Evolutionary conservation across 1,140 invertebrate species (phyloP).

Genomic region (Ceratina japonica): DNA sequence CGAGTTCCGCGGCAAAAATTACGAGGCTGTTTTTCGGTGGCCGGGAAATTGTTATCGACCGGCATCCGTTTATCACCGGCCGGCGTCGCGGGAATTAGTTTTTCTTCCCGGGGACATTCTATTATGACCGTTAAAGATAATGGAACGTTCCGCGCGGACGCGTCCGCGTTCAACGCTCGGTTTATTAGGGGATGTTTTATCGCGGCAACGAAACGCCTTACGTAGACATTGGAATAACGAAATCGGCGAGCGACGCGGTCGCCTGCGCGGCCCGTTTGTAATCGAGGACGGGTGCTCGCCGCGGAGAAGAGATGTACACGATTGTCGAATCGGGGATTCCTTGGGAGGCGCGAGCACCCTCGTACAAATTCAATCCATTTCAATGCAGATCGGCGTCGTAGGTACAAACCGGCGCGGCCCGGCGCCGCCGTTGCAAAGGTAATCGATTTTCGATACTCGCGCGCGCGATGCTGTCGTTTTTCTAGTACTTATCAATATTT

Average conservation of each 20-base stretch:
- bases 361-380: constrained; percentile 11
- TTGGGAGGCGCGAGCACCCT: not conserved
- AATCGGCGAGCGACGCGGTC: too few species aligned
- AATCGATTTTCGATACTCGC: constrained; percentile 23
- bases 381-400: not conserved
- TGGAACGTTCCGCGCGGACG: not conserved
- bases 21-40: not conserved
- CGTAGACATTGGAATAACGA: too few species aligned
- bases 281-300: not conserved
- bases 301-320: not conserved
- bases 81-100: not conserved
- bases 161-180: not conserved
- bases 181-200: constrained; percentile 6
- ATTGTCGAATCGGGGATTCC: not conserved
- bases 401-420: not conserved
- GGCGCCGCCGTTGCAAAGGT: not conserved
- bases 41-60: constrained; percentile 16
- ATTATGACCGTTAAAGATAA: constrained; percentile 23
- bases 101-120: not conserved
- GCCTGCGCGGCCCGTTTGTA: not conserved
- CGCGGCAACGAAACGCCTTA: too few species aligned
- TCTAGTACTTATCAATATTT: constrained; percentile 10
- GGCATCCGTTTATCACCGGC: not conserved
- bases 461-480: not conserved
- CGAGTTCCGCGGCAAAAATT: not conserved